These are phyloP conservation scores for Thecophora atra DNA, from an alignment of 2,888 invertebrate species.

Conservation along the genomic window DNA sequence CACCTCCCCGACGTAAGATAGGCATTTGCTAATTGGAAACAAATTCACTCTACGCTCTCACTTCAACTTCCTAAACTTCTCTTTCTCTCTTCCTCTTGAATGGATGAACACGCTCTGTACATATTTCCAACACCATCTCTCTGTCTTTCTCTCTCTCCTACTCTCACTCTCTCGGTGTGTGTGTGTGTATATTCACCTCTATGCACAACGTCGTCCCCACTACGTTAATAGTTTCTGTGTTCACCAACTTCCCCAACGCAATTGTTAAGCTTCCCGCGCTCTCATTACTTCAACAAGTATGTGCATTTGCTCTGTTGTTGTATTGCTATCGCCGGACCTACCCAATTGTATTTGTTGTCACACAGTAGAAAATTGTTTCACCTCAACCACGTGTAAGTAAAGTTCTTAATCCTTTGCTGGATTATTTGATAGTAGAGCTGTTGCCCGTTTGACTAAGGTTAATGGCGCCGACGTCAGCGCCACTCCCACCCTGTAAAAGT, in stretches of 20 bases:
- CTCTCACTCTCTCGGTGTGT: conserved; percentile 31
- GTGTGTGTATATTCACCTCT: conserved; percentile 34
- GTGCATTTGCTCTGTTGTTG: background rate
- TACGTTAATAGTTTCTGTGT: conserved; percentile 24
- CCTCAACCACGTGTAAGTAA: background rate
- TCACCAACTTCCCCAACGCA: conserved; percentile 12
- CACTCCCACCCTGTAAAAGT: too few relatives aligned
- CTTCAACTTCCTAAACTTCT: conserved; percentile 21
- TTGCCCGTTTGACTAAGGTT: too few relatives aligned
- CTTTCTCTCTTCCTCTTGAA: conserved; percentile 32
- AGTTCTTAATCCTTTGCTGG: background rate
- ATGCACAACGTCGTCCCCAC: conserved; percentile 8
- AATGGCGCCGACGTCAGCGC: too few relatives aligned
- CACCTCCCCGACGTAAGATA: conserved; percentile 83
- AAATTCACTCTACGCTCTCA: conserved; percentile 30
- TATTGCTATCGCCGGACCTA: conserved; percentile 11
- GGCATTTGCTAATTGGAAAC: conserved; percentile 56
- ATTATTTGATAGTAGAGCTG: too few relatives aligned
- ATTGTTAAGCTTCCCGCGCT: background rate
- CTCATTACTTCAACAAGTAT: background rate
- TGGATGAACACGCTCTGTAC: conserved; percentile 22
- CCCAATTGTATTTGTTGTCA: background rate
- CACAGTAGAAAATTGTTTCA: conserved; percentile 27
- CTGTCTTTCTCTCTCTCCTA: too few relatives aligned
- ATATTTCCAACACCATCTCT: conserved; percentile 30